Base-by-base conservation (phyloP, 2,888 invertebrate species). In the Malacosoma neustria region DNA sequence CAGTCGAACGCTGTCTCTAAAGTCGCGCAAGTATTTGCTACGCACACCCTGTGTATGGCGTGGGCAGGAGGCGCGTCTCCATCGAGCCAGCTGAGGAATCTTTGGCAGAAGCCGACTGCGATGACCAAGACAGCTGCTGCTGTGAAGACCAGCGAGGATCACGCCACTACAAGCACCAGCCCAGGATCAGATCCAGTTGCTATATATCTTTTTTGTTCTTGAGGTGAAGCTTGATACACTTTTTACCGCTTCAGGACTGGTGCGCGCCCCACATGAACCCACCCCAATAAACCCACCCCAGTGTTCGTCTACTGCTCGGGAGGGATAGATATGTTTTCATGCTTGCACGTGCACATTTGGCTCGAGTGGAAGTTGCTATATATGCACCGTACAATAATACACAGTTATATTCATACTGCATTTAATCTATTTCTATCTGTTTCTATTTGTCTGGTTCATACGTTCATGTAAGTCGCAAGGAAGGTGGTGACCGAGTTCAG, bases 41-140 rank as follows among this genome's bases (percentile, higher is more conserved):
- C 93, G 93, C n/a, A 58, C 93, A 94, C 61, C 91, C 92, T 56
- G 85, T 90, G 47, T 88, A 90, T 36, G 89, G 90, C 61, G 92
- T 64, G 91, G 93, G 72, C 81, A 93, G 46, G 88, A 38, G 60
- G 91, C 90, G 58, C 86, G 86, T 4, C 63, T 84, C 13, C 54
- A 88, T 90, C 35, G 91, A 91, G 59, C 91, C 92, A 30, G 93
- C 92, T 54, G 95, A 95, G 68, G 92, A 93, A 48, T 89, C 89
- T 14, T 87, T 96, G 42, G 89, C 90, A 44, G 93, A 93, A 55
- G 89, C 91, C 22, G 95, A 95, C 77, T 89, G 92, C 54, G 95
- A 94, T 66, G 93, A 94, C 53, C 82, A 96, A 70, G 91, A 92
- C 56, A 91, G 91, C 41, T 93, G 93, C 73, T 87, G 92, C 48